phyloP scores from a whole-genome alignment of 2,888 invertebrate genomes.

The Noctuana brunneofusca region DNA sequence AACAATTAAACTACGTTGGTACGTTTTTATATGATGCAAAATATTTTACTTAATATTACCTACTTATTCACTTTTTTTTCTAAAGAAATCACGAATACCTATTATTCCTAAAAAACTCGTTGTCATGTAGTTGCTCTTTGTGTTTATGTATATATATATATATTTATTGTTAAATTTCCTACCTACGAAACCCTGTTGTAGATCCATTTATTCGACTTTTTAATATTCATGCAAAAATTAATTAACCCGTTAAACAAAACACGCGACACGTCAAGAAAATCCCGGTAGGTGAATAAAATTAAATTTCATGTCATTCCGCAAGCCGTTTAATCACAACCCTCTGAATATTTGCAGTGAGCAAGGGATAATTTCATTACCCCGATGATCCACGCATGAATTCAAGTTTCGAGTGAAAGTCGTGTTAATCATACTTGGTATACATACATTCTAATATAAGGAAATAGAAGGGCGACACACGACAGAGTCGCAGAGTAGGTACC shows the following conservation, averaged over 20 bases:
- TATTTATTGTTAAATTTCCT: too few species aligned
- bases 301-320: slow-evolving; percentile 61
- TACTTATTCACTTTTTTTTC: too few species aligned
- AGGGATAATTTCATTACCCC: slow-evolving; percentile 68
- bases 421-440: slow-evolving; percentile 63
- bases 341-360: slow-evolving; percentile 45
- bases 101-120: too few species aligned
- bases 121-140: too few species aligned
- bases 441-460: background rate
- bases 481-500: too few species aligned
- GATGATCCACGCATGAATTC: slow-evolving; percentile 32
- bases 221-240: slow-evolving; percentile 27
- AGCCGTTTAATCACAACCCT: slow-evolving; percentile 66
- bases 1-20: too few species aligned
- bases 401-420: slow-evolving; percentile 54
- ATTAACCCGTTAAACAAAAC: slow-evolving; percentile 19
- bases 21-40: too few species aligned
- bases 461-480: too few species aligned
- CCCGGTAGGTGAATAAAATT: slow-evolving; percentile 57
- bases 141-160: too few species aligned
- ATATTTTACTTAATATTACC: too few species aligned
- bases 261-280: slow-evolving; percentile 38
- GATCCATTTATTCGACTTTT: background rate
- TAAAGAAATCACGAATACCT: too few species aligned
- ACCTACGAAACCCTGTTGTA: background rate